Conservation (phyloP, 2,113 vertebrate species). For the Crotalus horridus region DNA sequence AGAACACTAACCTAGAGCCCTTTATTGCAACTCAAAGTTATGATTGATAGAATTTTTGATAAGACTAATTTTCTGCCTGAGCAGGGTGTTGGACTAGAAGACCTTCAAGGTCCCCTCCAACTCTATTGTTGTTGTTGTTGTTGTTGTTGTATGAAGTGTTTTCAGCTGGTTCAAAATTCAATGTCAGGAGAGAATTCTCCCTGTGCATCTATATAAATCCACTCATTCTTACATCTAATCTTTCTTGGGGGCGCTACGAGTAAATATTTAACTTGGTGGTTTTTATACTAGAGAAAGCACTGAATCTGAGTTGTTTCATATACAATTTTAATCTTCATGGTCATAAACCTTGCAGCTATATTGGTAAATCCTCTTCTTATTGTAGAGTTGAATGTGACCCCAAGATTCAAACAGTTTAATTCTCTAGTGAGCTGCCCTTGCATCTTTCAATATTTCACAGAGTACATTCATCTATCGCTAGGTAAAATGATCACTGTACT, state of each 20-base stretch:
- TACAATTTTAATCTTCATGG: not conserved
- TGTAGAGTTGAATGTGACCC: not conserved
- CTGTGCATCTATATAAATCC: no score
- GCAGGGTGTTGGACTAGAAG: no score
- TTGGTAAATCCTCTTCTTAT: conserved; percentile 4
- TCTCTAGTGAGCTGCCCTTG: not conserved
- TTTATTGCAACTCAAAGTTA: not conserved
- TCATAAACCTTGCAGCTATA: not conserved
- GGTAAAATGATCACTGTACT: not conserved
- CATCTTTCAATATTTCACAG: not conserved
- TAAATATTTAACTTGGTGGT: conserved; percentile 2
- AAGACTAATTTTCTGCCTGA: not conserved
- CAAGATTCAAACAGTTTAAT: not conserved
- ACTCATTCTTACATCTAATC: not conserved
- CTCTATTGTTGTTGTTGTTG: no score
- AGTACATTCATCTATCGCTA: not conserved
- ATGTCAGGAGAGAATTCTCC: no score
- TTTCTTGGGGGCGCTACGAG: not conserved
- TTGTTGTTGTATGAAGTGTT: no score
- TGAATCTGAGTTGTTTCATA: not conserved
- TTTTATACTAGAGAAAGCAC: not conserved
- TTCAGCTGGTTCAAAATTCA: no score
- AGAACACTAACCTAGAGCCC: not conserved
- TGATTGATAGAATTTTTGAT: not conserved
- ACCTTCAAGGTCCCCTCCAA: no score